Conservation (phyloP, 2,797 vertebrate species). For the Phylloscopus collybita region DNA sequence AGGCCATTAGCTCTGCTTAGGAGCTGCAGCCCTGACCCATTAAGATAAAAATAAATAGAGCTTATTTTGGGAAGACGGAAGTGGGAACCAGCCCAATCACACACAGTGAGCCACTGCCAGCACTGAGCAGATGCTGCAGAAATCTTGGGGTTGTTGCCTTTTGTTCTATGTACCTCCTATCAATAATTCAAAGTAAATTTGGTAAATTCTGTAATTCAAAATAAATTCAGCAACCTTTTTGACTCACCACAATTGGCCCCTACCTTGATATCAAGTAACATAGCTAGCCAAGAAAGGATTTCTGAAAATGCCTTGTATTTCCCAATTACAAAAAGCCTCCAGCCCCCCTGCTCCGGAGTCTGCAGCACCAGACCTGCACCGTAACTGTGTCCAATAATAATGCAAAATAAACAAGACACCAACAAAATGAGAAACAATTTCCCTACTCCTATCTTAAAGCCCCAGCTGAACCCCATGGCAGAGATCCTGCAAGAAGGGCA, state of each 20-base stretch:
- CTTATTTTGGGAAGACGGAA: conserved; percentile 40
- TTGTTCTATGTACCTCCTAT: background rate
- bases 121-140: background rate
- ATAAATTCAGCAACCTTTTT: background rate
- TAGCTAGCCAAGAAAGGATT: background rate
- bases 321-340: background rate
- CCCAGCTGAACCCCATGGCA: fast-evolving
- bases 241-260: background rate
- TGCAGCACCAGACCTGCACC: background rate
- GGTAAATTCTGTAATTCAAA: background rate
- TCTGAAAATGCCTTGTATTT: background rate
- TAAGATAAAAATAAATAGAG: conserved; percentile 63
- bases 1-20: conserved; percentile 30
- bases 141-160: background rate
- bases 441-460: background rate
- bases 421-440: background rate
- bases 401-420: background rate
- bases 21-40: conserved; percentile 14
- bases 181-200: background rate
- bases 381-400: fast-evolving
- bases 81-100: conserved; percentile 4
- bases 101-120: background rate
- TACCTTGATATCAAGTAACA: background rate
- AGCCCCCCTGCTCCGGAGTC: background rate
- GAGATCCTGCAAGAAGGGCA: background rate